A percentile compares a stretch with the other conserved stretches of the same genome.
These are phyloP conservation scores for Ianthella basta DNA, from an alignment of 37 sponge, comb jelly and placozoan species.

Conservation along the genomic window DNA sequence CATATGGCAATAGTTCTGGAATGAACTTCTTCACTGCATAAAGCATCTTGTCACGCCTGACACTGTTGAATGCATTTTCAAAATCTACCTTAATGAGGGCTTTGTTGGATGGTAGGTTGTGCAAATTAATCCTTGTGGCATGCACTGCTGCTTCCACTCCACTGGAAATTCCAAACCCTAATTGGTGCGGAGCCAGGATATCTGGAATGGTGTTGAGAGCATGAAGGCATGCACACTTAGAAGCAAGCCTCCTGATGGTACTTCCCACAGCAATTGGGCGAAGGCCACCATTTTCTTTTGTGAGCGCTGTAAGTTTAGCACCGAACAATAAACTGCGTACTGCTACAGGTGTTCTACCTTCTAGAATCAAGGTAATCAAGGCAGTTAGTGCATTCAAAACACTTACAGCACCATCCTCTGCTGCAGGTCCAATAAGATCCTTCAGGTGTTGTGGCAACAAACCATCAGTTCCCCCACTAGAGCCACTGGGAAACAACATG, in stretches of 20 bases:
- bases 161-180: not conserved
- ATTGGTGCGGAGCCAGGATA: not conserved
- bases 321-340: conserved; percentile 45
- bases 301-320: conserved; percentile 33
- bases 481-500: conserved; percentile 18
- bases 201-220: conserved; percentile 30
- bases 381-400: conserved; percentile 31
- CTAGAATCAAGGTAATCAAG: conserved; percentile 27
- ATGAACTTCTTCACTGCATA: conserved; percentile 7
- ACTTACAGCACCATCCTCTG: conserved; percentile 14
- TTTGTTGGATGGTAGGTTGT: not conserved
- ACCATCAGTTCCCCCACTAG: conserved; percentile 46
- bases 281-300: conserved; percentile 41
- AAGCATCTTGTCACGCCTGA: not conserved
- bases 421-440: conserved; percentile 15
- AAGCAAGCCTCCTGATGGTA: conserved; percentile 32
- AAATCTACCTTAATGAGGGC: not conserved
- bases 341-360: conserved; percentile 28
- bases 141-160: not conserved
- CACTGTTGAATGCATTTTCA: conserved; percentile 3
- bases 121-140: not conserved
- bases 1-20: not conserved
- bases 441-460: conserved; percentile 49
- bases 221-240: conserved; percentile 35
- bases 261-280: conserved; percentile 53